These are phyloP conservation scores for Dilophus febrilis DNA, from an alignment of 2,888 invertebrate genomes.

Conservation along the genomic window DNA sequence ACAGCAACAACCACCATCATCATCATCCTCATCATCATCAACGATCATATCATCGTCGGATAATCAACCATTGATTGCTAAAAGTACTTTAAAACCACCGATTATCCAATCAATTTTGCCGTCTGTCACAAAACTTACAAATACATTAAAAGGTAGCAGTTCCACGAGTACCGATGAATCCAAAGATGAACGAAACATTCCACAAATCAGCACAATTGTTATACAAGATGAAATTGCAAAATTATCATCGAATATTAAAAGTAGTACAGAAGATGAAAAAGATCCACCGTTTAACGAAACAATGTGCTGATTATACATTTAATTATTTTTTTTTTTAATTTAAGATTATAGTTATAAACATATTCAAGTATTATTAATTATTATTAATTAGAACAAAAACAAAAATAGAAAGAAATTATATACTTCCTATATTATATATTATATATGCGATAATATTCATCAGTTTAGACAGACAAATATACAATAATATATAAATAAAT, in stretches of 20 bases:
- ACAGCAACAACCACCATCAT: too few species aligned
- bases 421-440: too few species aligned
- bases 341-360: too few species aligned
- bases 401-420: too few species aligned
- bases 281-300: slow-evolving; percentile 31
- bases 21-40: too few species aligned
- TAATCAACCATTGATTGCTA: background rate
- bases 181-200: slow-evolving; percentile 23
- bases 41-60: background rate
- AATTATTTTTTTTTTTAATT: background rate
- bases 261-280: slow-evolving; percentile 30
- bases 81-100: slow-evolving; percentile 4
- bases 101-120: background rate
- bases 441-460: too few species aligned
- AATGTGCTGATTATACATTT: slow-evolving; percentile 26
- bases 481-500: too few species aligned
- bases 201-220: slow-evolving; percentile 28
- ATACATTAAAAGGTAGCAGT: slow-evolving; percentile 26
- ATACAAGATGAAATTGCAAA: slow-evolving; percentile 32
- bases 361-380: too few species aligned
- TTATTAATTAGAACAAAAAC: background rate
- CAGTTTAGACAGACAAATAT: too few species aligned
- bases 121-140: slow-evolving; percentile 5
- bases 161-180: slow-evolving; percentile 31
- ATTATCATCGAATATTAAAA: slow-evolving; percentile 29